Base-by-base conservation (phyloP, 2,113 vertebrate species). In the Eulemur macaco region DNA sequence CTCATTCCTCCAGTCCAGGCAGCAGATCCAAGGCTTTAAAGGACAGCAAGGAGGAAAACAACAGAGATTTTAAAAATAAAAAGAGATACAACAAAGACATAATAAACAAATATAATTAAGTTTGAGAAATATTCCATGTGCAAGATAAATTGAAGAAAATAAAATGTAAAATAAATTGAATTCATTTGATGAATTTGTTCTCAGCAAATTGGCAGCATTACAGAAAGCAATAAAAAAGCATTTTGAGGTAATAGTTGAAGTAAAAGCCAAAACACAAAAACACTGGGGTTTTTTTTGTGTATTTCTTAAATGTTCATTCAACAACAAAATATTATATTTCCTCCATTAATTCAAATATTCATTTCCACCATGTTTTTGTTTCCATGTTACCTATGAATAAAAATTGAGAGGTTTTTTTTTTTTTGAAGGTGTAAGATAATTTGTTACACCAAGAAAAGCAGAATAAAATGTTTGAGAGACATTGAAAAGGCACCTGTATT, bases 131-230 rank as follows among this genome's bases (percentile, higher is more conserved):
- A 82, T 83, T 83, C 71, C 42, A 71, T 86, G 31, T 14, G 73
- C 54, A 96, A 94, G 88, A 95, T 91, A 97, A 94, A 97, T n/a
- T 66, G 83, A 96, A 50, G 29, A 88, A 91, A 93, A 86, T 91
- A 93, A 94, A 96, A 95, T 86, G 29, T 47, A 83, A 96, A 94
- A 91, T 34, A 93, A 96, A 96, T 89, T 83, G 42, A 91, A 97
- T 95, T 94, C 37, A 86, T 89, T 42, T 93, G 77, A 96, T 96
- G 68, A 92, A 93, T 92, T 95, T 96, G 58, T 90, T 90, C 42
- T 87, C 15, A 86, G 60, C 45, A 86, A 95, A 80, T 73, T 93
- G 91, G 50, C 50, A 95, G 20, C 29, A 90, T 92, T 92, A 87
- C 84, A 85, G 9, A 96, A 95, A 94, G n/a, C 50, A 92, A 42